Evolutionary conservation across 2,797 vertebrate genomes (phyloP).

Genomic region (Pipistrellus pipistrellus): DNA sequence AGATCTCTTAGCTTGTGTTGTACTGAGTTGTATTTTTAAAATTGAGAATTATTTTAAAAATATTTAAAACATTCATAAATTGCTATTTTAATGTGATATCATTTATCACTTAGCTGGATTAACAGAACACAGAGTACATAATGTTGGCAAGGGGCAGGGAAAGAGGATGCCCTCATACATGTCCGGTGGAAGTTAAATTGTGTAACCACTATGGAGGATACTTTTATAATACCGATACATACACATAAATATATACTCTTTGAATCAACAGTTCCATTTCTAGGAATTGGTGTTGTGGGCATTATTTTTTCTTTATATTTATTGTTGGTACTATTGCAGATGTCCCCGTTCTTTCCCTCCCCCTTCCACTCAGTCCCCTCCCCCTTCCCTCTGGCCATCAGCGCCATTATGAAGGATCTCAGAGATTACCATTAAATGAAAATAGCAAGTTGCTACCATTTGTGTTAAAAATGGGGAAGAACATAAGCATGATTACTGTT

Average conservation of each 20-base stretch:
- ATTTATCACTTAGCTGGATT: not conserved
- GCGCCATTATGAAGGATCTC: not conserved
- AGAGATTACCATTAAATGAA: not conserved
- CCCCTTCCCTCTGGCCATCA: not conserved
- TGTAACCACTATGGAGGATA: not conserved
- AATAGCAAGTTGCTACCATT: not conserved
- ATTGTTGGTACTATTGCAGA: not conserved
- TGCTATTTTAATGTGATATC: not conserved
- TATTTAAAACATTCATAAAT: conserved; percentile 30
- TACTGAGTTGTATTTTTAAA: conserved; percentile 31
- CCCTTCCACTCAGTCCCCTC: rapidly evolving
- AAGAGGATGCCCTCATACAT: not conserved
- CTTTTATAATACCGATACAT: not conserved
- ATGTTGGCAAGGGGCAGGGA: not conserved
- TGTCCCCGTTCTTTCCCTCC: not conserved
- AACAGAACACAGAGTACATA: not conserved
- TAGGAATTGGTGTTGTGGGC: not conserved
- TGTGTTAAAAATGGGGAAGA: not conserved
- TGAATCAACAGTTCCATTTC: not conserved
- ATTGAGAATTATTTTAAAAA: conserved; percentile 13
- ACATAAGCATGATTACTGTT: not conserved
- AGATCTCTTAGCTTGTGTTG: not conserved
- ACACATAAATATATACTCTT: not conserved
- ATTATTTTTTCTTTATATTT: not conserved
- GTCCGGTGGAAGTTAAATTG: not conserved